phyloP scores from a whole-genome alignment of 2,113 vertebrate species.

The Hypanus sabinus region DNA sequence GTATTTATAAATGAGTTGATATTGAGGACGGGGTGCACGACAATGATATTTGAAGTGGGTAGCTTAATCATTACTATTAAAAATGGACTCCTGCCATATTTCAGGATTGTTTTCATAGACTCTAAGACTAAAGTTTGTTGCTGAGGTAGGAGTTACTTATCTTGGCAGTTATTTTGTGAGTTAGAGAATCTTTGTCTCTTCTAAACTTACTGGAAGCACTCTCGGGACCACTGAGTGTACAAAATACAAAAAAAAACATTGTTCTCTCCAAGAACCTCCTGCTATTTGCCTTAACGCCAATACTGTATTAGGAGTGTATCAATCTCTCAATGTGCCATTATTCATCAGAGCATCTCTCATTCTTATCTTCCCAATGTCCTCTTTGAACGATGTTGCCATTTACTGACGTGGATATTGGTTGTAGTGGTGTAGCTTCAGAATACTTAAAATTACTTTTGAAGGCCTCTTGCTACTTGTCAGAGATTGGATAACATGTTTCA shows the following conservation, averaged over 20 bases:
- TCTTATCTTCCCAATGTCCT: not conserved
- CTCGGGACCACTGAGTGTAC: not conserved
- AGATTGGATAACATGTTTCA: not conserved
- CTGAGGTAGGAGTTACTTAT: not conserved
- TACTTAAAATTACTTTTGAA: not conserved
- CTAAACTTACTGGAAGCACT: not conserved
- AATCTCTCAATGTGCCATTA: no score
- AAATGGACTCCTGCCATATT: not conserved
- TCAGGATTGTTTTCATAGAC: not conserved
- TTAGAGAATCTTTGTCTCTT: not conserved
- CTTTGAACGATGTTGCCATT: not conserved
- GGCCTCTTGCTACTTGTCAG: not conserved
- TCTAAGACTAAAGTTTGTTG: not conserved
- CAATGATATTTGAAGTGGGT: not conserved
- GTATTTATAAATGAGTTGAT: not conserved
- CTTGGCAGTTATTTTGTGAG: not conserved
- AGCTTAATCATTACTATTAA: not conserved
- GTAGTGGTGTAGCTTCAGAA: not conserved
- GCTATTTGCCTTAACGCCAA: not conserved
- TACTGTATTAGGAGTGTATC: not conserved
- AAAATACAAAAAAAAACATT: not conserved
- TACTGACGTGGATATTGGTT: not conserved
- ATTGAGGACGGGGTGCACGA: not conserved
- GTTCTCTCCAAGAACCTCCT: not conserved
- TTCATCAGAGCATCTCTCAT: not conserved